These are phyloP conservation scores for Tipula helvola DNA, from an alignment of 2,888 invertebrate species.

Conservation along the genomic window DNA sequence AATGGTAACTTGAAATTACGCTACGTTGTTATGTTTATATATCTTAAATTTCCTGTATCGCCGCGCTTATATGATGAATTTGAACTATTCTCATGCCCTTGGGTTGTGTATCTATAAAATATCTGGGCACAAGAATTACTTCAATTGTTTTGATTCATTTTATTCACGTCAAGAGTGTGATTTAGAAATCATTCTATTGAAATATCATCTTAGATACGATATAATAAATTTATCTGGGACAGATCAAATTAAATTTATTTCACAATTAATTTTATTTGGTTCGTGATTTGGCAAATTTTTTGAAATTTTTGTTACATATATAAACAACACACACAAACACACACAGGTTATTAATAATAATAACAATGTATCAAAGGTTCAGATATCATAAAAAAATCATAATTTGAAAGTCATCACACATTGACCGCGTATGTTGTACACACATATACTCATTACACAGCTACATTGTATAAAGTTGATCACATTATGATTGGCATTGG, in stretches of 20 bases:
- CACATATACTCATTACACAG: not conserved
- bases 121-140: not conserved
- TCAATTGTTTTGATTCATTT: not conserved
- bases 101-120: not conserved
- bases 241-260: not conserved
- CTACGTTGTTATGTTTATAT: too few relatives aligned
- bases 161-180: not conserved
- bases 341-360: not conserved
- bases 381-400: not conserved
- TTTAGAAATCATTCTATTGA: not conserved
- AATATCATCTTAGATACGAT: not conserved
- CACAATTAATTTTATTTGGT: not conserved
- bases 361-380: not conserved
- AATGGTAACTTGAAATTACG: not conserved
- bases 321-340: not conserved
- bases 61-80: not conserved
- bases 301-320: not conserved
- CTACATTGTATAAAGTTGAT: not conserved
- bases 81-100: not conserved
- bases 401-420: not conserved
- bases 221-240: not conserved
- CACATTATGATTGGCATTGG: not conserved
- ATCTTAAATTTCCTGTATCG: not conserved
- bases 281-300: not conserved
- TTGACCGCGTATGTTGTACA: not conserved